Evolutionary conservation across 2,797 vertebrate genomes (phyloP), one percentile per base, ranked within the genome.

Genomic region (Lutjanus argentimaculatus): DNA sequence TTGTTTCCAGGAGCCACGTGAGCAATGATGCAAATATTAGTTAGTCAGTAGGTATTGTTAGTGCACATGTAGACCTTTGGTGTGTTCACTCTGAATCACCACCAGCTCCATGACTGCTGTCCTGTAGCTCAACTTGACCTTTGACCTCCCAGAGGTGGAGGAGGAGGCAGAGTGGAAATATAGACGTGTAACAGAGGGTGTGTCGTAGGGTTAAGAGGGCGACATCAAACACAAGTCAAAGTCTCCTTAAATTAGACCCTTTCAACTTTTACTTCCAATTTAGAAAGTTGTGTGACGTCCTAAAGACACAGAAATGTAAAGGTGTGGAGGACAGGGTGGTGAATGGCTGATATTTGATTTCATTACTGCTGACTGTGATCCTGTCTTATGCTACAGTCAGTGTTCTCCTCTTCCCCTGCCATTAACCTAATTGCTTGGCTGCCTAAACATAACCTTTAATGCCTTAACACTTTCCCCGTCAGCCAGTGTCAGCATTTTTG

Each of bases 71-170:
- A 22, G 59, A 22, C 25, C 6, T 67, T n/a, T 6, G 42, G 4
- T 36, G 22, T 48, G 17, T 61, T 21, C 52, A 21, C 51, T 56
- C 49, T 36, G 30, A 36, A 36, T 36, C 30, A 36, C 25, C 25
- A 56, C 19, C 40, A 55, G 63, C 46, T 53, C 30, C 4, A 5
- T 6, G 7, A n/a, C 36, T 30, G 46, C 76, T 52, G 43, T 30
- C 57, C n/a, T 6, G 53, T 13, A 9, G 10, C 46, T 69, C 21
- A 40, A 19, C 49, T 53, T 68, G 73, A 84, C 80, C 80, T 63
- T 49, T 49, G 7, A 22, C 30, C 49, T 45, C 15, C 11, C 58
- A 13, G 46, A 55, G 49, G 48, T 48, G 55, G 15, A 16, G 14
- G 40, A 1, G 15, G 17, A 36, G 4, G 7, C 19, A 53, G 8